A percentile compares a stretch with the other conserved stretches of the same genome.
phyloP scores from a whole-genome alignment of 1,140 invertebrate genomes.

The Lucilia cuprina region DNA sequence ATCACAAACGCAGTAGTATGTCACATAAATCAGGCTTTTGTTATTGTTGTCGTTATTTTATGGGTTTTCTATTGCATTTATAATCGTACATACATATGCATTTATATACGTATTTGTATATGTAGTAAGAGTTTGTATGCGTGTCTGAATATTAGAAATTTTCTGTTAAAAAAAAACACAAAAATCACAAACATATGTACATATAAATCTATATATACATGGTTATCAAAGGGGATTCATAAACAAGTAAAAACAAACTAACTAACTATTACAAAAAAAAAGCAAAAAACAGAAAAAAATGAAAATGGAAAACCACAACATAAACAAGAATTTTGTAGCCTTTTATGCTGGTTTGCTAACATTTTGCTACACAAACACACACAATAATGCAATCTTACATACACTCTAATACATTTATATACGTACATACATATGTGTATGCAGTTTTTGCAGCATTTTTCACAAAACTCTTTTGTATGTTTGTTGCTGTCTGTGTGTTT shows the following conservation, averaged over 20 bases:
- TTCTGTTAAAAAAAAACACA: not conserved
- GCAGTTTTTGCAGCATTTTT: not conserved
- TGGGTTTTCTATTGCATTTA: not conserved
- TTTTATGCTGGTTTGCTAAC: constrained; percentile 10
- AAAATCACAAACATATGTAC: not conserved
- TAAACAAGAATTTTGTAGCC: constrained; percentile 13
- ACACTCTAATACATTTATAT: not conserved
- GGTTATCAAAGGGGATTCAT: not conserved
- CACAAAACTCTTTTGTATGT: not conserved
- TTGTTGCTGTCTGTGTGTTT: not conserved
- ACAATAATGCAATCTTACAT: not conserved
- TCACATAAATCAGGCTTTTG: constrained; percentile 30
- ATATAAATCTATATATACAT: not conserved
- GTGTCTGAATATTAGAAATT: not conserved
- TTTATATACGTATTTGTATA: not conserved
- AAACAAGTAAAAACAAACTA: not conserved
- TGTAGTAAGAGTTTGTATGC: not conserved
- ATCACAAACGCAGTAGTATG: constrained; percentile 18
- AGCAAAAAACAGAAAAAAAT: not conserved
- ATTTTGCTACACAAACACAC: not conserved
- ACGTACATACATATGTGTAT: not conserved
- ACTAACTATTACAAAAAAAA: not conserved
- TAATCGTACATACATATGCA: not conserved
- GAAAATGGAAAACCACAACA: not conserved
- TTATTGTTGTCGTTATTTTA: not conserved